Evolutionary conservation across 2,888 invertebrate genomes (phyloP), one percentile per base, ranked within the genome.

Genomic region (Cataglyphis livida): DNA sequence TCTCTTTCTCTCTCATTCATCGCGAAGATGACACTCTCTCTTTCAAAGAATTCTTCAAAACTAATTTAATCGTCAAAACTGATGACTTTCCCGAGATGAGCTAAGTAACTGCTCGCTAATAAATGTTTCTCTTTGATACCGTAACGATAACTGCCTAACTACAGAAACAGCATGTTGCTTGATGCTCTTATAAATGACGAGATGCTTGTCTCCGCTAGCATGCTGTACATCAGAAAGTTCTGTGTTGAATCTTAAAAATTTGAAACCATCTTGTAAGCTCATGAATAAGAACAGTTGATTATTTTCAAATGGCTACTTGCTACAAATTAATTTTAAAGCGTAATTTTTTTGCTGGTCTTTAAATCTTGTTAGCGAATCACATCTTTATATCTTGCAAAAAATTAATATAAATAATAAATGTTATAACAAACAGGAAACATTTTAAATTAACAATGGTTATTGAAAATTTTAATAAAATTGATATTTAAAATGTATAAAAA

Each of bases 11-110:
- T 59, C 44, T 61, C 41, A 28, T 35, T 64, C 25, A 10, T 3
- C 15, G 65, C 21, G 76, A 79, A 70, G 62, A 44, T 84, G 84
- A 70, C 64, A 65, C 21, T 61, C 5, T 51, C 51, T 44, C 5
- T 48, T 54, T 51, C 21, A 54, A 83, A 79, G 83, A 84, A 86
- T 89, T 85, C 85, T 87, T 83, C 82, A 89, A 86, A 86, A 75
- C 28, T 74, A 71, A 84, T 87, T 87, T 84, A 87, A 85, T 88
- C 76, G 76, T 83, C 41, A 79, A 79, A 87, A 87, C 82, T 54
- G 64, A 79, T 70, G 59, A 38, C 28, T 79, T 35, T 35, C 12
- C 15, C 35, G 18, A n/a, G 10, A 21, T 59, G 25, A 51, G 7
- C 51, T 64, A n/a, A 44, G 1, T 41, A 38, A n/a, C 25, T 76